Evolutionary conservation across 2,797 vertebrate genomes (phyloP).

Genomic region (Muscicapa comitata): DNA sequence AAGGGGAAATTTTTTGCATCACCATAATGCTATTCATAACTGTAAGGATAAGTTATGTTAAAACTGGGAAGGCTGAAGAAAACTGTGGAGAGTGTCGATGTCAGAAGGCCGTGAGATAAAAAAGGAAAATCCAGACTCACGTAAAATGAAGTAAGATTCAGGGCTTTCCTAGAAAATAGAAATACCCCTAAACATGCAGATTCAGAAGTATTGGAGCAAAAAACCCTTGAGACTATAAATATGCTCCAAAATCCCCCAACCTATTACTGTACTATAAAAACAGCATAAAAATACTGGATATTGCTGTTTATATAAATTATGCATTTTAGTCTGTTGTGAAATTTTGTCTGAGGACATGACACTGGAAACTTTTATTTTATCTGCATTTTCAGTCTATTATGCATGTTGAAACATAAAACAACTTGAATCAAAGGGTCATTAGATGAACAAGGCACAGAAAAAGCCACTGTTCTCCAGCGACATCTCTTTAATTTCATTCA

Average conservation of each 20-base stretch:
- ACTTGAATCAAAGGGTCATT: neutral
- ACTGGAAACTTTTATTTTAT: neutral
- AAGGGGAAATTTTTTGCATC: neutral
- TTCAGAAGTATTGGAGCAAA: neutral
- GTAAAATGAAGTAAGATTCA: neutral
- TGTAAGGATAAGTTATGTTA: neutral
- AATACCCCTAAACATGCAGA: neutral
- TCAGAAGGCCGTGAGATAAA: neutral
- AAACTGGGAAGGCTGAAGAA: neutral
- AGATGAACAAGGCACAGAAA: neutral
- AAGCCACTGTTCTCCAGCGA: neutral
- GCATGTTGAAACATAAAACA: neutral
- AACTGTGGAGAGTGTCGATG: fast-evolving
- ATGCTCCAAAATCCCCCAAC: neutral
- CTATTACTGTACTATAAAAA: neutral
- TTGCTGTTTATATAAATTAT: neutral
- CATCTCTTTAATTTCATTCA: neutral
- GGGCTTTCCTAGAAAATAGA: neutral
- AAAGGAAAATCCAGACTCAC: neutral
- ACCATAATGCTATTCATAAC: neutral
- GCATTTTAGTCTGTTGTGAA: neutral
- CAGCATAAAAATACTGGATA: neutral
- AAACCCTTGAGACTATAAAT: neutral
- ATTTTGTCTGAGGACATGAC: neutral
- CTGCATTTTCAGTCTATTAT: neutral